phyloP scores from a whole-genome alignment of 2,888 invertebrate genomes.

The Phrixothrix hirtus region DNA sequence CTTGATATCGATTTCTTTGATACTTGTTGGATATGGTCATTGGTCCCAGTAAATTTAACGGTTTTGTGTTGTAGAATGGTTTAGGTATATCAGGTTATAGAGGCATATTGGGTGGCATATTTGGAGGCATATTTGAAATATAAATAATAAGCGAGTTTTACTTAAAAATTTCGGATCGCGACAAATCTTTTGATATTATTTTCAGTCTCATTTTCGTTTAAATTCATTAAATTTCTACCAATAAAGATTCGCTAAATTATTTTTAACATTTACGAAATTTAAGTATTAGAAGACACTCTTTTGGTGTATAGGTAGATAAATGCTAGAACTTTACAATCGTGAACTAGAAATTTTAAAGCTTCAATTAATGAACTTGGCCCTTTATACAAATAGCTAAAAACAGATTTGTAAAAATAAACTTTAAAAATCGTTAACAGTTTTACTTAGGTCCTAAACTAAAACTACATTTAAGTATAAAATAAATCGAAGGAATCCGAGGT shows the following conservation, averaged over 20 bases:
- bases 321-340: conserved; percentile 32
- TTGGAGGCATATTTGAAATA: too few species aligned
- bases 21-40: conserved; percentile 53
- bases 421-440: conserved; percentile 28
- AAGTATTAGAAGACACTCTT: conserved; percentile 52
- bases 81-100: conserved; percentile 34
- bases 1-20: conserved; percentile 42
- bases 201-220: conserved; percentile 51
- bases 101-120: too few species aligned
- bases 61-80: conserved; percentile 38
- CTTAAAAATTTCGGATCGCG: conserved; percentile 8
- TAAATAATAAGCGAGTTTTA: too few species aligned
- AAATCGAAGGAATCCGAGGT: conserved; percentile 5
- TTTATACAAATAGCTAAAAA: conserved; percentile 20
- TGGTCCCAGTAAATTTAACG: conserved; percentile 55
- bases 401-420: conserved; percentile 29
- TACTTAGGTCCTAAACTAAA: conserved; percentile 31
- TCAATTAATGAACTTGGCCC: conserved; percentile 10
- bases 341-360: conserved; percentile 27
- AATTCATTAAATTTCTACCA: conserved; percentile 34
- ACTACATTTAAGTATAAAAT: conserved; percentile 16
- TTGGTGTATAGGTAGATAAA: conserved; percentile 53
- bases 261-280: conserved; percentile 1
- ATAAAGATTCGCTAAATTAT: conserved; percentile 2
- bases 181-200: conserved; percentile 21